Evolutionary conservation across 1,140 invertebrate genomes (phyloP), one percentile per base, ranked within the genome.

Genomic region (Anastatus disparis): DNA sequence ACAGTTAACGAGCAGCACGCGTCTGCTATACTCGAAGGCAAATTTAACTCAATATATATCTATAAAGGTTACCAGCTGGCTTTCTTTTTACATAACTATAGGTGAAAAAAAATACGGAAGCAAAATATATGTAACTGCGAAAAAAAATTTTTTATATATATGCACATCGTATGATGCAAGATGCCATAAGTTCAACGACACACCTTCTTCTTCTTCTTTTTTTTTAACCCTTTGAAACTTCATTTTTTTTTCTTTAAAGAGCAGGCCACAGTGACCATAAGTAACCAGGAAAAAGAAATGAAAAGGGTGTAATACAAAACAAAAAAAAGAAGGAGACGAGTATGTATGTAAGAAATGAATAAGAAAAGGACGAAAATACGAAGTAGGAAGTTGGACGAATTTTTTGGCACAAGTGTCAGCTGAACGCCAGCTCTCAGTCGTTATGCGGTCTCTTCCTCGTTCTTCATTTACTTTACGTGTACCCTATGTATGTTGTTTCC

Each of bases 151-250:
- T n/a, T n/a, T 13, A 26, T 15, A 6, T 55, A 72, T 52, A 67
- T 68, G 31, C 75, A 59, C 53, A 59, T 69, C 22, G 22, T 31
- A 13, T 40, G 35, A 35, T 29, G 40, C 40, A 20, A 29, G 38
- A 63, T n/a, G 27, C 17, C n/a, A 13, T n/a, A 35, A 13, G 58
- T 62, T 62, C 40, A 62, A 44, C 24, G 42, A 62, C 58, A 26
- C 53, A 20, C 29, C 26, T 31, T 38, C 29, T 6, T 10, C 13
- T 24, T 24, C 20, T 22, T 31, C n/a, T n/a, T n/a, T n/a, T n/a
- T n/a, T n/a, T n/a, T n/a, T n/a, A n/a, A n/a, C n/a, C n/a, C n/a
- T n/a, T n/a, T n/a, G n/a, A n/a, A n/a, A n/a, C n/a, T n/a, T n/a
- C n/a, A n/a, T n/a, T n/a, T n/a, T n/a, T n/a, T n/a, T n/a, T 2